Evolutionary conservation across 2,888 invertebrate species (phyloP).

Genomic region (Lasioglossum leucozonium): DNA sequence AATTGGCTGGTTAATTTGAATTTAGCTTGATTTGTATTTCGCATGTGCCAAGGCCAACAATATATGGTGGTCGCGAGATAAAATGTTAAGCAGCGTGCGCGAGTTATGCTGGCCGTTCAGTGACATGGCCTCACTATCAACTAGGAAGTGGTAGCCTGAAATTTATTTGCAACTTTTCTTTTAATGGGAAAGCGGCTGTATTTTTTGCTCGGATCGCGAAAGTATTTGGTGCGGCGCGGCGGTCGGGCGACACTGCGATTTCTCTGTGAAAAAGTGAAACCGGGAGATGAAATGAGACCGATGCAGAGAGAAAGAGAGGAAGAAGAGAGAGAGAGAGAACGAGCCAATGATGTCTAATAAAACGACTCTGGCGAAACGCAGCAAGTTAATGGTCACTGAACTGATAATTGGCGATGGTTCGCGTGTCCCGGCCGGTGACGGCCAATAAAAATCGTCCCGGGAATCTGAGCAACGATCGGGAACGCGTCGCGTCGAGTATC

Average conservation of each 20-base stretch:
- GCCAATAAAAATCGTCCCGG: constrained; percentile 27
- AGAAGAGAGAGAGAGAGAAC: constrained; percentile 7
- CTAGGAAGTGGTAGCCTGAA: constrained; percentile 1
- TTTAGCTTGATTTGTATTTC: not conserved
- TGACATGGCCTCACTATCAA: constrained; percentile 6
- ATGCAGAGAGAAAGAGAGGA: not conserved
- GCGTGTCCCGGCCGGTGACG: constrained; percentile 19
- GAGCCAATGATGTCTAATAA: constrained; percentile 34
- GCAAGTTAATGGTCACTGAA: constrained; percentile 36
- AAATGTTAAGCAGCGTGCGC: not conserved
- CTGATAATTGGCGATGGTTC: constrained; percentile 40
- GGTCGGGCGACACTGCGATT: constrained; percentile 13
- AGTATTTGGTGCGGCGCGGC: constrained; percentile 7
- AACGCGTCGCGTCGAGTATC: constrained; percentile 43
- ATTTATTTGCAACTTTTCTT: constrained; percentile 31
- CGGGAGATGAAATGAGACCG: not conserved
- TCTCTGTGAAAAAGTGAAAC: constrained; percentile 53
- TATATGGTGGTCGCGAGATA: not conserved
- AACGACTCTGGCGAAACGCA: constrained; percentile 19
- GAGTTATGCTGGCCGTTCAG: not conserved
- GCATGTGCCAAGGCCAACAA: not conserved
- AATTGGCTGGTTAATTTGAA: not conserved
- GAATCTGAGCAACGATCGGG: constrained; percentile 20
- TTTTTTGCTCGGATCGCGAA: constrained; percentile 24
- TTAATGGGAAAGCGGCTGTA: constrained; percentile 28